Evolutionary conservation across 2,888 invertebrate genomes (phyloP).

Genomic region (Lepidocyrtinus sp.): DNA sequence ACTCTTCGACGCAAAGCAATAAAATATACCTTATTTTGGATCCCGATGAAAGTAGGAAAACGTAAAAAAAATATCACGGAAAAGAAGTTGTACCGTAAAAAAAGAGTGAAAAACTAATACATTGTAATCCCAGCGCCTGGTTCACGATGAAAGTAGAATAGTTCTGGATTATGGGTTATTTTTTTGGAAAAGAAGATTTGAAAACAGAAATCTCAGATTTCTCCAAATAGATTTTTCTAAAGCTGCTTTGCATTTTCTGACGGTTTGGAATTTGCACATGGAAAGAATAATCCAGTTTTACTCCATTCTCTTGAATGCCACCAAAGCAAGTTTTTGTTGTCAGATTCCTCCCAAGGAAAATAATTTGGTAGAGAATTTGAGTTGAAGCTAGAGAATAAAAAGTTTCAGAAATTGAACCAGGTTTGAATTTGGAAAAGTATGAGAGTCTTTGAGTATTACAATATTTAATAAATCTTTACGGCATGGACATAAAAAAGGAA

Average conservation of each 20-base stretch:
- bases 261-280: conserved; percentile 42
- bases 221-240: conserved; percentile 9
- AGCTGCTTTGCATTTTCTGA: conserved; percentile 48
- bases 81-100: neutral
- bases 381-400: conserved; percentile 24
- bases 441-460: too few relatives aligned
- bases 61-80: neutral
- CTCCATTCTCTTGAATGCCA: conserved; percentile 25
- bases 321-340: conserved; percentile 28
- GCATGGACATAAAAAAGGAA: too few relatives aligned
- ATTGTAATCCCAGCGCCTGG: neutral
- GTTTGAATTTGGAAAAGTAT: neutral
- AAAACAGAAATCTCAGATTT: conserved; percentile 34
- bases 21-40: neutral
- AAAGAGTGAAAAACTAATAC: neutral
- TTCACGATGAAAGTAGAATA: neutral
- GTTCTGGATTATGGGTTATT: neutral
- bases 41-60: neutral
- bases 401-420: too few relatives aligned
- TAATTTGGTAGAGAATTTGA: conserved; percentile 48
- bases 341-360: conserved; percentile 34
- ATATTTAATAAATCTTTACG: too few relatives aligned
- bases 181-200: neutral
- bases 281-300: conserved; percentile 37
- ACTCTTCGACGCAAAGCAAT: neutral